Evolutionary conservation across 2,113 vertebrate genomes (phyloP).

Genomic region (Corydoras sp.): DNA sequence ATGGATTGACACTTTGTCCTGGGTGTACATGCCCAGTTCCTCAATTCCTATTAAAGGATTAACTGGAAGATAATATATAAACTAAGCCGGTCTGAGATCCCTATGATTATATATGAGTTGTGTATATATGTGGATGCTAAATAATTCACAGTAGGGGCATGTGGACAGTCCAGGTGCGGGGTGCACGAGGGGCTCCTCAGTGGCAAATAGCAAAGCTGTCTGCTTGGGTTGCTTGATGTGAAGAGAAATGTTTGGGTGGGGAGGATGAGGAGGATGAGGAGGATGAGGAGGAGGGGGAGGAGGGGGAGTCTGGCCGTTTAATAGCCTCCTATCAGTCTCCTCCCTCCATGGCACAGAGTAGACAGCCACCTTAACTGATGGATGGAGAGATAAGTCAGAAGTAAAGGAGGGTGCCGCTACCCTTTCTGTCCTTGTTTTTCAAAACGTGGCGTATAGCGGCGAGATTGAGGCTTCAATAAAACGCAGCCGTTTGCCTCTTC

Average conservation of each 20-base stretch:
- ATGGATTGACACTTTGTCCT: too few species aligned
- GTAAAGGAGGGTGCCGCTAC: conserved; percentile 18
- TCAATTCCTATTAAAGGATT: too few species aligned
- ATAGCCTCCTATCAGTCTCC: conserved; percentile 46
- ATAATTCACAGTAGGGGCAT: conserved; percentile 56
- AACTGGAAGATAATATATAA: conserved; percentile 8
- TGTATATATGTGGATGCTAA: conserved; percentile 45
- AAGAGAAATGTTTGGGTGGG: conserved; percentile 71
- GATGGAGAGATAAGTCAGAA: conserved; percentile 47
- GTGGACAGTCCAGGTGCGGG: conserved; percentile 40
- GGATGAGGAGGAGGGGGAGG: conserved; percentile 53
- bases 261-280: conserved; percentile 51
- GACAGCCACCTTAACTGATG: conserved; percentile 31
- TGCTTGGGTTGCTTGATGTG: conserved; percentile 59
- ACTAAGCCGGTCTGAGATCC: conserved; percentile 1
- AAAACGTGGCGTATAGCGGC: neutral
- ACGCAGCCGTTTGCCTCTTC: conserved; percentile 20
- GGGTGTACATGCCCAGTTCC: too few species aligned
- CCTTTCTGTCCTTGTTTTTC: conserved; percentile 30
- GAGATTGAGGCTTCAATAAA: conserved; percentile 1
- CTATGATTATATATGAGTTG: conserved; percentile 14
- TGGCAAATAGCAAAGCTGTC: conserved; percentile 40
- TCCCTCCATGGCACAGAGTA: conserved; percentile 15
- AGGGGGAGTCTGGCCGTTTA: conserved; percentile 39
- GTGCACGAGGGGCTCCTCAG: conserved; percentile 31